phyloP scores from a whole-genome alignment of 1,140 invertebrate species.

The Lethrus apterus region DNA sequence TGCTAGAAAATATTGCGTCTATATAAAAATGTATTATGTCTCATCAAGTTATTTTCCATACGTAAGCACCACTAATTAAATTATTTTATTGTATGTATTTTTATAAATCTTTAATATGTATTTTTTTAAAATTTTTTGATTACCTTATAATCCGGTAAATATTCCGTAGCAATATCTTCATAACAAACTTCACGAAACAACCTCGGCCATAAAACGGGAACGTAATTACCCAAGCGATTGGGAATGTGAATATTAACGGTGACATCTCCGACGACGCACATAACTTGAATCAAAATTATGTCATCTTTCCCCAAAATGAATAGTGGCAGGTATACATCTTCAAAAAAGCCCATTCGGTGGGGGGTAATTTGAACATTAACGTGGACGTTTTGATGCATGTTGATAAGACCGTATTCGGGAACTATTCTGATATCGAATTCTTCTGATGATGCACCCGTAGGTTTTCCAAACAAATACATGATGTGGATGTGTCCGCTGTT shows the following conservation, averaged over 20 bases:
- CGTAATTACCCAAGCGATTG: conserved; percentile 9
- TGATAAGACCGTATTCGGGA: conserved; percentile 1
- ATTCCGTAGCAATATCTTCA: background rate
- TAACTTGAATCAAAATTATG: conserved; percentile 23
- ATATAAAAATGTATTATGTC: too few relatives aligned
- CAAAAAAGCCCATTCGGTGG: conserved; percentile 24
- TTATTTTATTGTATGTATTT: too few relatives aligned
- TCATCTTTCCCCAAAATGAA: conserved; percentile 19
- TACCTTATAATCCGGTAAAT: background rate
- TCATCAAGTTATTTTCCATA: too few relatives aligned
- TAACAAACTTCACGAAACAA: conserved; percentile 13
- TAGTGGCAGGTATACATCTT: conserved; percentile 28
- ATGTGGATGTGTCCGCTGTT: background rate
- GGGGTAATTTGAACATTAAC: conserved; percentile 22
- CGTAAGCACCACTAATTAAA: too few relatives aligned
- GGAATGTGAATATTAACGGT: conserved; percentile 29
- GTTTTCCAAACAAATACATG: background rate
- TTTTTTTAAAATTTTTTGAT: too few relatives aligned
- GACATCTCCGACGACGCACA: conserved; percentile 24
- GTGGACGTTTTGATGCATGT: conserved; percentile 6
- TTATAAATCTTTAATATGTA: too few relatives aligned
- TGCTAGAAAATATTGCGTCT: too few relatives aligned
- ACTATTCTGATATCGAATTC: conserved; percentile 1
- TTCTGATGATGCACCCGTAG: background rate
- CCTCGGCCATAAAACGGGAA: conserved; percentile 28